These are phyloP conservation scores for Epizoanthus fatuus DNA, from an alignment of 92 coral and sea anemone species.

Conservation along the genomic window DNA sequence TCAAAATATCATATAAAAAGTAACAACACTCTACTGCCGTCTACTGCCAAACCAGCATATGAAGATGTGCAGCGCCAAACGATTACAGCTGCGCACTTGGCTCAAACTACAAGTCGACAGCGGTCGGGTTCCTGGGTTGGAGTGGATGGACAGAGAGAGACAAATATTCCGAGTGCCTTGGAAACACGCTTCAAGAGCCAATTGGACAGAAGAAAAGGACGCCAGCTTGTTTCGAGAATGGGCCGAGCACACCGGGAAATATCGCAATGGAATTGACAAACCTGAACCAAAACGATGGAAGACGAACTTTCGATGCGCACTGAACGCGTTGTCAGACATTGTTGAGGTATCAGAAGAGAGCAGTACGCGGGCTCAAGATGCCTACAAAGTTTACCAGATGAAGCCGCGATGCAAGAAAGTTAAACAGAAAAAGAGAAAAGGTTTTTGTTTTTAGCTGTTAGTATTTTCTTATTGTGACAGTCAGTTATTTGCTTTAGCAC, in stretches of 20 bases:
- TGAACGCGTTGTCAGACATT: background rate
- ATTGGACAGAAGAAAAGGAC: slow-evolving; percentile 1
- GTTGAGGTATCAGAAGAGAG: background rate
- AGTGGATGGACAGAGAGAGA: background rate
- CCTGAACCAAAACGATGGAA: slow-evolving; percentile 13
- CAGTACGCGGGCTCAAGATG: background rate
- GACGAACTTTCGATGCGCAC: slow-evolving; percentile 3
- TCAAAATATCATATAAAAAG: no score
- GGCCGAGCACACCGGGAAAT: slow-evolving; percentile 2
- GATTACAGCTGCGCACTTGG: slow-evolving; percentile 7
- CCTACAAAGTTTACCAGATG: slow-evolving; percentile 7
- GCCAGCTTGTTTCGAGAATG: slow-evolving; percentile 4
- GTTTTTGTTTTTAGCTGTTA: background rate
- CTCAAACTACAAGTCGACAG: background rate
- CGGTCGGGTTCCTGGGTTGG: background rate
- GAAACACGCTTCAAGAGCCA: slow-evolving; percentile 6
- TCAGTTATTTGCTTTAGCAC: no score
- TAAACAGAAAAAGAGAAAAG: background rate
- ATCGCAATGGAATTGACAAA: background rate
- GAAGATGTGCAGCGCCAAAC: background rate
- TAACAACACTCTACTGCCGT: no score
- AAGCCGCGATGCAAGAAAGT: background rate
- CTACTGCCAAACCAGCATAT: background rate
- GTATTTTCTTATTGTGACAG: no score
- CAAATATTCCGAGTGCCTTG: background rate